A percentile compares a stretch with the other conserved stretches of the same genome.
Evolutionary conservation across 2,113 vertebrate species (phyloP).

Genomic region (Gracilinanus agilis): DNA sequence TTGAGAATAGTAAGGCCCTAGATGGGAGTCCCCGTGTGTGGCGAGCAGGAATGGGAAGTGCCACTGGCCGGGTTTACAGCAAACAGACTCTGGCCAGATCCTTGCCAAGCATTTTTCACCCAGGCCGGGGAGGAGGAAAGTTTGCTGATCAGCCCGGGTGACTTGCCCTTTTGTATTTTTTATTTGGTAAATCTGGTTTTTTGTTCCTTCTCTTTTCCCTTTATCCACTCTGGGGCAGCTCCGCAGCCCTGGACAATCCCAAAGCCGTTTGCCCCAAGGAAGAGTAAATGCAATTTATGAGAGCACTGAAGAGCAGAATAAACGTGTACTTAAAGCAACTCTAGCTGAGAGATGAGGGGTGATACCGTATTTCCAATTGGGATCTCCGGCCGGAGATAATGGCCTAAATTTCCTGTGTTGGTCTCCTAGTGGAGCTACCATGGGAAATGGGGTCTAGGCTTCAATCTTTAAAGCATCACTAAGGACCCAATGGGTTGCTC

Average conservation of each 20-base stretch:
- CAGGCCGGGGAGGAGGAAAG: not conserved
- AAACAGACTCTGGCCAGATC: not conserved
- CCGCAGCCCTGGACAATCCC: not conserved
- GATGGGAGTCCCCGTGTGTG: not conserved
- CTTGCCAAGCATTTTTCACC: not conserved
- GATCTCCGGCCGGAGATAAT: not conserved
- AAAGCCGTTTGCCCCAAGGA: not conserved
- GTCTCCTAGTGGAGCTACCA: not conserved
- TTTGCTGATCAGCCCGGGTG: not conserved
- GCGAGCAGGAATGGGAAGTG: not conserved
- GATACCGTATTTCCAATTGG: not conserved
- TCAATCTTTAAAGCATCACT: constrained; percentile 6
- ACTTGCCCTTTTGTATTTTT: not conserved
- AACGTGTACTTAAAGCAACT: too few relatives aligned
- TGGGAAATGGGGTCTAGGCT: not conserved
- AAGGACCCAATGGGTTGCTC: not conserved
- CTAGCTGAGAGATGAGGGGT: not conserved
- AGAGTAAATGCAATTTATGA: not conserved
- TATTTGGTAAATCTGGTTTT: not conserved
- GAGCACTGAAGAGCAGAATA: not conserved
- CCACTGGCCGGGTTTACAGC: constrained; percentile 4
- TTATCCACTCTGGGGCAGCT: not conserved
- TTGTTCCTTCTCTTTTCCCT: not conserved
- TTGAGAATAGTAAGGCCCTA: constrained; percentile 35
- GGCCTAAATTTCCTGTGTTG: constrained; percentile 1